Evolutionary conservation across 2,888 invertebrate genomes (phyloP).

Genomic region (Eupithecia pulchellata): DNA sequence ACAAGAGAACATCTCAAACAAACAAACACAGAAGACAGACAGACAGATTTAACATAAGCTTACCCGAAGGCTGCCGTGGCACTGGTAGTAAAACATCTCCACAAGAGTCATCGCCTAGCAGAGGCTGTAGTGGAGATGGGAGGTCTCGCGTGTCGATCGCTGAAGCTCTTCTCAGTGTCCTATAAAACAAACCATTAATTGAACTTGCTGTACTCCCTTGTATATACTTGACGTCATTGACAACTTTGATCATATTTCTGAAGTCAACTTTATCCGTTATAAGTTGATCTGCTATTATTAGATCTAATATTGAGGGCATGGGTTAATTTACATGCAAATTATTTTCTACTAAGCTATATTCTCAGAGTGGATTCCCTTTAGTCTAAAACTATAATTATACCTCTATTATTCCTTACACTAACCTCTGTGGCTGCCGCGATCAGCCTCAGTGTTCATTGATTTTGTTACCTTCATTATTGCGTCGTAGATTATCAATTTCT

Average conservation of each 20-base stretch:
- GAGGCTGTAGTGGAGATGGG: constrained; percentile 75
- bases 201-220: neutral
- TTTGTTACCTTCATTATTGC: neutral
- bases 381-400: neutral
- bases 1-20: neutral
- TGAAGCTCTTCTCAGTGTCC: constrained; percentile 83
- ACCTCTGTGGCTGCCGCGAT: neutral
- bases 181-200: constrained; percentile 36
- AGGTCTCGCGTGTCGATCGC: constrained; percentile 86
- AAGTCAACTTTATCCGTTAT: neutral
- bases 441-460: neutral
- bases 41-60: constrained; percentile 14
- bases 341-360: neutral
- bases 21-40: neutral
- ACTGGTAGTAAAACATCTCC: constrained; percentile 77
- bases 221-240: neutral
- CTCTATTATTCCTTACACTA: neutral
- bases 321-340: neutral
- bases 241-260: neutral
- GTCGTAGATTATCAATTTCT: neutral
- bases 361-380: neutral
- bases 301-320: neutral
- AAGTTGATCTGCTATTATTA: neutral
- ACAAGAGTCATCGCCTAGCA: constrained; percentile 72
- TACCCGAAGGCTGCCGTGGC: constrained; percentile 80